Evolutionary conservation across 2,888 invertebrate genomes (phyloP).

Genomic region (Branchinecta sandiegonensis): DNA sequence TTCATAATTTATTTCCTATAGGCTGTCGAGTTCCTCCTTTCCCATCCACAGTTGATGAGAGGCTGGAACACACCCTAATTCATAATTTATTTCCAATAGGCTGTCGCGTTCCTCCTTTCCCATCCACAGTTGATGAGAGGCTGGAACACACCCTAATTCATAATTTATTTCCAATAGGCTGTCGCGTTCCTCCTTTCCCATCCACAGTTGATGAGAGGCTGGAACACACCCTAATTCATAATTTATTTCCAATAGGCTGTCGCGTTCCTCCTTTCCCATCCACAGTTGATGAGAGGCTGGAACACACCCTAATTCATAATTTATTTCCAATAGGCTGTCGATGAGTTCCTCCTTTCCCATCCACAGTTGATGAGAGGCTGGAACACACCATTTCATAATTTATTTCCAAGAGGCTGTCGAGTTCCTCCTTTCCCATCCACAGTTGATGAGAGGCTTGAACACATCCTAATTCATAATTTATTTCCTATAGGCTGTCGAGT

Average conservation of each 20-base stretch:
- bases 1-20: conserved; percentile 26
- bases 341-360: conserved; percentile 56
- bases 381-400: conserved; percentile 15
- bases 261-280: conserved; percentile 57
- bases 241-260: conserved; percentile 28
- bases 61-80: too few relatives aligned
- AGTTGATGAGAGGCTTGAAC: too few relatives aligned
- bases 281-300: too few relatives aligned
- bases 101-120: conserved; percentile 48
- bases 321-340: conserved; percentile 30
- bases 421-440: conserved; percentile 57
- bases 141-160: too few relatives aligned
- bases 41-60: conserved; percentile 58
- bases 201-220: too few relatives aligned
- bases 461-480: conserved; percentile 22
- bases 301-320: conserved; percentile 18
- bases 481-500: conserved; percentile 39
- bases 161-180: conserved; percentile 28
- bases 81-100: conserved; percentile 27
- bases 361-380: too few relatives aligned
- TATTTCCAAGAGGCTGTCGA: conserved; percentile 34
- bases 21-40: conserved; percentile 47
- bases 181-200: conserved; percentile 53
- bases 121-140: too few relatives aligned
- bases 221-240: too few relatives aligned